Evolutionary conservation across 2,113 vertebrate species (phyloP).

Genomic region (Apistogramma diplotaenia): DNA sequence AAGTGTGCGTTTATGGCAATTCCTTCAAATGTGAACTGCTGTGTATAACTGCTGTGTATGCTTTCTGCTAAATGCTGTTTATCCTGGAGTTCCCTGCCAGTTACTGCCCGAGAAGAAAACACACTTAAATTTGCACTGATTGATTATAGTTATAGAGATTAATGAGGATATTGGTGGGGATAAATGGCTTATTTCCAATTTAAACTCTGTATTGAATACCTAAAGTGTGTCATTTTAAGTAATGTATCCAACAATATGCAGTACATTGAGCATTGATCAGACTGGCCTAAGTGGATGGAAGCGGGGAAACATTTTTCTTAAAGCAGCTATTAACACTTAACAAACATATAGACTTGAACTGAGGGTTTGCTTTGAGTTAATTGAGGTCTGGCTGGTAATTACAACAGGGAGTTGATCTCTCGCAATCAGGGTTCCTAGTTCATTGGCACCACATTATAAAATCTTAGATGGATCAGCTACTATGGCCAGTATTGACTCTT

Average conservation of each 20-base stretch:
- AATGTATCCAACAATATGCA: constrained; percentile 1
- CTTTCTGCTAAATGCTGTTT: constrained; percentile 20
- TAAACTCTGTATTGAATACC: constrained; percentile 9
- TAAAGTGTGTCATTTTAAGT: constrained; percentile 8
- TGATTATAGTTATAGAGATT: constrained; percentile 29
- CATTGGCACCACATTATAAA: constrained; percentile 51
- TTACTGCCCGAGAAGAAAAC: not conserved
- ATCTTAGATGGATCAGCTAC: constrained; percentile 30
- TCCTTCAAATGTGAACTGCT: constrained; percentile 33
- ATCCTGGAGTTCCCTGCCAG: not conserved
- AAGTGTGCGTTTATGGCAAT: constrained; percentile 54
- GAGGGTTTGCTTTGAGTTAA: constrained; percentile 55
- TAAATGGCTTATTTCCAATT: constrained; percentile 31
- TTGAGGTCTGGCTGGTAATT: constrained; percentile 62
- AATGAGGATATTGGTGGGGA: constrained; percentile 25
- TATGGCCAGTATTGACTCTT: constrained; percentile 43
- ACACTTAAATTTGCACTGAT: constrained; percentile 20
- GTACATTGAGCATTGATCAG: constrained; percentile 21
- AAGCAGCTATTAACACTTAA: constrained; percentile 44
- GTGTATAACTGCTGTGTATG: constrained; percentile 9
- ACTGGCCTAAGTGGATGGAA: not conserved
- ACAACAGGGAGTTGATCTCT: constrained; percentile 52
- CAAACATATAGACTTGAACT: constrained; percentile 44
- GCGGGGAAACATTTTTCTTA: constrained; percentile 19
- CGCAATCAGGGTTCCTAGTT: constrained; percentile 33